Conservation (phyloP, 2,888 invertebrate species). For the Oscheius sp. region DNA sequence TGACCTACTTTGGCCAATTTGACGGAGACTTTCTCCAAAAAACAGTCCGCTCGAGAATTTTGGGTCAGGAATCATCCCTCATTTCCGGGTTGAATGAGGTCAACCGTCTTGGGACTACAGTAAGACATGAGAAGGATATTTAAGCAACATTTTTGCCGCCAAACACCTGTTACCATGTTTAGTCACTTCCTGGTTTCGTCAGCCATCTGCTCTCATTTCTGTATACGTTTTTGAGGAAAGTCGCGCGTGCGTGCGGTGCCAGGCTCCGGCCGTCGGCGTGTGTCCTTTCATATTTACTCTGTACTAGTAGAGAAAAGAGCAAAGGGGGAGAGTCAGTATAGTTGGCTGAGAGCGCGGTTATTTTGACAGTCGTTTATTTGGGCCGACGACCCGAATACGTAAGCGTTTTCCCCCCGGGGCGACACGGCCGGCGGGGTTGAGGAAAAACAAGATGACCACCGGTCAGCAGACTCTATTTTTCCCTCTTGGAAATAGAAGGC, state of each 20-base stretch:
- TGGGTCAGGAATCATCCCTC: too few species aligned
- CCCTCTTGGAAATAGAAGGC: too few species aligned
- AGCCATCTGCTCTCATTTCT: neutral
- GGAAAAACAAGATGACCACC: neutral
- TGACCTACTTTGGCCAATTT: too few species aligned
- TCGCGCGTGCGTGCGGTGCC: neutral
- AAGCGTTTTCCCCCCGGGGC: neutral
- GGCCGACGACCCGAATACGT: constrained; percentile 11
- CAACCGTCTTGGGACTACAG: too few species aligned
- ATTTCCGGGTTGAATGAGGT: too few species aligned
- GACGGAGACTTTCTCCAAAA: too few species aligned
- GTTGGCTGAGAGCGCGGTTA: too few species aligned
- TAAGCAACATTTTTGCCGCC: too few species aligned
- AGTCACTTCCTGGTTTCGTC: neutral
- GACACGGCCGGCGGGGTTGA: neutral
- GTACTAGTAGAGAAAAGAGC: neutral
- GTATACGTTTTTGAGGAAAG: neutral
- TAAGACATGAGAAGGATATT: too few species aligned
- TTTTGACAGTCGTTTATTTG: too few species aligned
- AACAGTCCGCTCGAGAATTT: too few species aligned
- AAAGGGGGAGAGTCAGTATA: neutral
- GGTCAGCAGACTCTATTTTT: neutral
- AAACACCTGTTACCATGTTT: too few species aligned
- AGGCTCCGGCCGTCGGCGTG: neutral
- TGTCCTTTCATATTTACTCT: constrained; percentile 7